Conservation (phyloP, 2,888 invertebrate genomes). For the Caradrina clavipalpis region DNA sequence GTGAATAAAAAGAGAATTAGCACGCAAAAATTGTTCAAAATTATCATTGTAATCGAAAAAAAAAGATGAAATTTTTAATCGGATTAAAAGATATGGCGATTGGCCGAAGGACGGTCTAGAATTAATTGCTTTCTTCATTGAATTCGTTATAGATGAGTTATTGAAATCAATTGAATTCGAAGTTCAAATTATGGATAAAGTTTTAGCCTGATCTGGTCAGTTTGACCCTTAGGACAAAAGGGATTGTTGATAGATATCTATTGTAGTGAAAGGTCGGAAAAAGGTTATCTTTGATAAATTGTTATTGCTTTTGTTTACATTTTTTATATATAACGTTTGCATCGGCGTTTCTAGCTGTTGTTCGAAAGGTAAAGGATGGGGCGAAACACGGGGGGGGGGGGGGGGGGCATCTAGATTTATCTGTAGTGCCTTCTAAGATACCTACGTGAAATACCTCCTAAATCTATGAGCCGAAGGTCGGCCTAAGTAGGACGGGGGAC, state of each 20-base stretch:
- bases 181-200: slow-evolving; percentile 31
- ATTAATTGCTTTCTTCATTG: slow-evolving; percentile 49
- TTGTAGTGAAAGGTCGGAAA: background rate
- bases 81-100: slow-evolving; percentile 5
- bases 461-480: no score
- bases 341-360: no score
- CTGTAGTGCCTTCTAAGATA: no score
- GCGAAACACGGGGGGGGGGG: no score
- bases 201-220: slow-evolving; percentile 17
- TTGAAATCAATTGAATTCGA: slow-evolving; percentile 46
- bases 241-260: background rate
- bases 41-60: background rate
- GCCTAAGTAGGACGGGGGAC: no score
- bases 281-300: background rate
- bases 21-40: background rate
- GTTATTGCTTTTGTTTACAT: background rate
- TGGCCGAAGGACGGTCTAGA: slow-evolving; percentile 22
- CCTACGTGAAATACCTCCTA: no score
- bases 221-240: background rate
- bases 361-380: no score
- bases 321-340: background rate
- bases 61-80: background rate
- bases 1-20: no score
- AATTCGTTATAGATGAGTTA: slow-evolving; percentile 39
- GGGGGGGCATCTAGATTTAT: no score